Evolutionary conservation across 2,888 invertebrate species (phyloP), one percentile per base, ranked within the genome.

Genomic region (Tanytarsus gracilentus): DNA sequence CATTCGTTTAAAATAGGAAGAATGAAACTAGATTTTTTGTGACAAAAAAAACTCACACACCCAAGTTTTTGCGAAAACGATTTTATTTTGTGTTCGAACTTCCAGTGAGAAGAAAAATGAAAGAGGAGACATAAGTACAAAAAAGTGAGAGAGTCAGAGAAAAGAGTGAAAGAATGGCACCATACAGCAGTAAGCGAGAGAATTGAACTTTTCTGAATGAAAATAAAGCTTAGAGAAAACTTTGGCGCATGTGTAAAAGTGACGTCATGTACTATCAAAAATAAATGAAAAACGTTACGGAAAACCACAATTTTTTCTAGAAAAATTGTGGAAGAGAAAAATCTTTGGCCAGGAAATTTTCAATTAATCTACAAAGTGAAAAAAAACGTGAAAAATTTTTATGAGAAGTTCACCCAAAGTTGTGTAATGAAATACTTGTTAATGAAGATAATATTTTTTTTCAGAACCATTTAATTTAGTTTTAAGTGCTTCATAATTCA

Each of bases 231-330:
- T n/a, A n/a, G n/a, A n/a, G 18, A 39, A 21, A 58, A 26, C 30
- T 29, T 48, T 58, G 27, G 58, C 58, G 58, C 58, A 58, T 58
- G 58, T 27, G 58, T 58, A 58, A 21, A 56, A 39, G 9, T 58
- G 58, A 58, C 58, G 58, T 58, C 58, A 58, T 58, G 48, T 40
- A n/a, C n/a, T n/a, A n/a, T 58, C 48, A 40, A 48, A 39, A 48
- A 44, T 44, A 44, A 48, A 40, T 25, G 58, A 58, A 29, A 30
- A 58, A 58, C 48, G 40, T 58, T 58, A 48, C 58, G 58, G 58
- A 58, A 58, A 58, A 29, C 48, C 26, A 56, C 33, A 27, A 48
- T 48, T 48, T 48, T 39, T 18, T 18, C 23, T 44, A 8, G 44
- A 44, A 16, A 11, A 18, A 18, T 18, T n/a, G n/a, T n/a, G n/a